A percentile compares a stretch with the other conserved stretches of the same genome.
phyloP scores from a whole-genome alignment of 2,797 vertebrate genomes.

The Catamblyrhynchus diadema region DNA sequence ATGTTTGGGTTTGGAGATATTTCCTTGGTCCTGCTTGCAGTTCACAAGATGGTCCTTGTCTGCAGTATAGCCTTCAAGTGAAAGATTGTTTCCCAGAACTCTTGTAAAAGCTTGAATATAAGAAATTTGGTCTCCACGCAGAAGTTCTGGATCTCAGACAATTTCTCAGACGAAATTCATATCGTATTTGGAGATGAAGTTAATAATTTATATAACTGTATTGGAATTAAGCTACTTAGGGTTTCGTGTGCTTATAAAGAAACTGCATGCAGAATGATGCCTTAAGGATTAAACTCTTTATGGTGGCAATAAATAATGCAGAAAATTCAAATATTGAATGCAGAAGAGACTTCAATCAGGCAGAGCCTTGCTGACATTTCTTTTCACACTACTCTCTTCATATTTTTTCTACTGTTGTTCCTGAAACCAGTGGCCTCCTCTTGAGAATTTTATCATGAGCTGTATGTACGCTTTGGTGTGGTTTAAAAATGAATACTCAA shows the following conservation, averaged over 20 bases:
- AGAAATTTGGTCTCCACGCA: background rate
- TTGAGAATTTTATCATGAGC: slow-evolving; percentile 20
- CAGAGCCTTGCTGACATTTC: slow-evolving; percentile 17
- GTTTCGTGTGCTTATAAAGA: slow-evolving; percentile 23
- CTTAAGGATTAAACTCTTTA: slow-evolving; percentile 49
- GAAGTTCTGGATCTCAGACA: slow-evolving; percentile 11
- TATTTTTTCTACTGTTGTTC: slow-evolving; percentile 6
- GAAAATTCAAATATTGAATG: slow-evolving; percentile 35
- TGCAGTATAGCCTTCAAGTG: background rate
- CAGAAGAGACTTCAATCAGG: background rate
- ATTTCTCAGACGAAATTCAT: background rate
- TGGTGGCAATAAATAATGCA: slow-evolving; percentile 58
- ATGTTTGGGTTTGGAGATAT: background rate
- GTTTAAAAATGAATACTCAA: slow-evolving; percentile 22
- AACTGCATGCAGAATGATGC: slow-evolving; percentile 1
- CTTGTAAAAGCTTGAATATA: background rate
- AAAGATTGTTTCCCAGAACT: background rate
- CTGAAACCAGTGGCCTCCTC: background rate
- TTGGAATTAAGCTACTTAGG: slow-evolving; percentile 53
- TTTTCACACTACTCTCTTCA: background rate
- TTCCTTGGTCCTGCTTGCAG: background rate
- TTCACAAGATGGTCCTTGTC: background rate
- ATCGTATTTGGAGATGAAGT: slow-evolving; percentile 38
- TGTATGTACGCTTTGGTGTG: background rate
- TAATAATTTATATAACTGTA: slow-evolving; percentile 52